Percentiles rank a stretch among this genome's conserved stretches.
Conservation (phyloP, 2,113 vertebrate genomes). For the Pachypanchax playfairii region DNA sequence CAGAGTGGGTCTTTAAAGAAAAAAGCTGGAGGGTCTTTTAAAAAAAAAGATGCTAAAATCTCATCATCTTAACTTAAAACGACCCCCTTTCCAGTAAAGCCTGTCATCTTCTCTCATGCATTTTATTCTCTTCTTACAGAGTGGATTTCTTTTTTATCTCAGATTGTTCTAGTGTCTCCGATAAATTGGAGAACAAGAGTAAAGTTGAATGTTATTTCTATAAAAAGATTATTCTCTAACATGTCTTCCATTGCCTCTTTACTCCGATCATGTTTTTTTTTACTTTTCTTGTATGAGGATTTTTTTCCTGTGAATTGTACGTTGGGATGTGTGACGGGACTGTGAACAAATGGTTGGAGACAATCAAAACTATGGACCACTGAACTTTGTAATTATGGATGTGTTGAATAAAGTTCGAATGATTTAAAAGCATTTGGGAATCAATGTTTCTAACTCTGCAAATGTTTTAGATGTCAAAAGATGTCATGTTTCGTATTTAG, state of each 20-base stretch:
- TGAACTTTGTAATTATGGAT: constrained; percentile 57
- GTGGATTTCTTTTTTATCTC: not conserved
- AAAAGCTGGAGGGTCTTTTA: constrained; percentile 20
- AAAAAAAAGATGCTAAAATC: constrained; percentile 24
- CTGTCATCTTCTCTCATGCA: too few relatives aligned
- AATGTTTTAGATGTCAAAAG: too few relatives aligned
- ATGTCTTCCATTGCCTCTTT: constrained; percentile 21
- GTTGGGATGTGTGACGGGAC: constrained; percentile 15
- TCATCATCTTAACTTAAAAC: constrained; percentile 27
- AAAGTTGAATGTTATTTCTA: not conserved
- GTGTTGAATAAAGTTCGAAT: constrained; percentile 66
- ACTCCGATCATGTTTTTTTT: constrained; percentile 16
- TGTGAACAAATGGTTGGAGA: constrained; percentile 53
- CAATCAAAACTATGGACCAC: constrained; percentile 72
- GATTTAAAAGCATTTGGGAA: constrained; percentile 41
- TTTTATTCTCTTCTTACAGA: not conserved
- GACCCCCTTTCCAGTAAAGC: not conserved
- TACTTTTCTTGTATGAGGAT: constrained; percentile 26
- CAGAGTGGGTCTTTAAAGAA: constrained; percentile 7
- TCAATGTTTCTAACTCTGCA: constrained; percentile 1
- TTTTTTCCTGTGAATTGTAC: constrained; percentile 34
- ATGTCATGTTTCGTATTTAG: too few relatives aligned
- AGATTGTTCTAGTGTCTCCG: not conserved
- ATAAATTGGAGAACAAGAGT: not conserved
- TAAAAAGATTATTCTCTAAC: constrained; percentile 5